phyloP scores from a whole-genome alignment of 1,140 invertebrate species.

The Papilio glaucus region DNA sequence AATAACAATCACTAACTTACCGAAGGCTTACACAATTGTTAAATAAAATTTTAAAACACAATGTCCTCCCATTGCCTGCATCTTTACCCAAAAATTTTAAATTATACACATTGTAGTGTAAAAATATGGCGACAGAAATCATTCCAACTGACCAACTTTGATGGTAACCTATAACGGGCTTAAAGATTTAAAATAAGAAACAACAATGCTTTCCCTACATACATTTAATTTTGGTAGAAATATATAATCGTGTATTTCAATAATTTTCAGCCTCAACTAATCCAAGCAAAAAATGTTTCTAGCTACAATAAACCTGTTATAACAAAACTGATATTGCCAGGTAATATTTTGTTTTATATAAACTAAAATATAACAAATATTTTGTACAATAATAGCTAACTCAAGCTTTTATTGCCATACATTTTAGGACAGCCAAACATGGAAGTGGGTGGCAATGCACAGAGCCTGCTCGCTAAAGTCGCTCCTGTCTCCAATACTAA shows the following conservation, averaged over 20 bases:
- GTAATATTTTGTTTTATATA: constrained; percentile 45
- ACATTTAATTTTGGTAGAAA: not conserved
- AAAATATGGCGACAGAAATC: too few species aligned
- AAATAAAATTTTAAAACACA: too few species aligned
- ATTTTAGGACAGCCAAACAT: constrained; percentile 47
- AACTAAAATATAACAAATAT: constrained; percentile 16
- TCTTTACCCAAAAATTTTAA: too few species aligned
- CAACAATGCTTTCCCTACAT: too few species aligned
- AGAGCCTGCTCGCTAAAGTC: constrained; percentile 59
- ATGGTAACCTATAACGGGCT: too few species aligned
- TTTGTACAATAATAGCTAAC: not conserved
- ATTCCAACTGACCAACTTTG: too few species aligned
- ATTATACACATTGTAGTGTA: too few species aligned
- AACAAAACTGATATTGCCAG: constrained; percentile 64
- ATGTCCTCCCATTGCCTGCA: too few species aligned
- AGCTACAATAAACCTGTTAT: constrained; percentile 58
- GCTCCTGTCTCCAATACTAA: constrained; percentile 56
- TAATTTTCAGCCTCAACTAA: constrained; percentile 59
- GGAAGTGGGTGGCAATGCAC: constrained; percentile 44
- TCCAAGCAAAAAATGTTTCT: constrained; percentile 44
- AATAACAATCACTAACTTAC: too few species aligned
- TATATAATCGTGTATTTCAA: constrained; percentile 27
- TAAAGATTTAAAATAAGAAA: too few species aligned
- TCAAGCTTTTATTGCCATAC: not conserved
- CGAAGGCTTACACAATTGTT: too few species aligned